A percentile compares a stretch with the other conserved stretches of the same genome.
These are phyloP conservation scores for Gracilinanus agilis DNA, from an alignment of 2,113 vertebrate species.

Conservation along the genomic window DNA sequence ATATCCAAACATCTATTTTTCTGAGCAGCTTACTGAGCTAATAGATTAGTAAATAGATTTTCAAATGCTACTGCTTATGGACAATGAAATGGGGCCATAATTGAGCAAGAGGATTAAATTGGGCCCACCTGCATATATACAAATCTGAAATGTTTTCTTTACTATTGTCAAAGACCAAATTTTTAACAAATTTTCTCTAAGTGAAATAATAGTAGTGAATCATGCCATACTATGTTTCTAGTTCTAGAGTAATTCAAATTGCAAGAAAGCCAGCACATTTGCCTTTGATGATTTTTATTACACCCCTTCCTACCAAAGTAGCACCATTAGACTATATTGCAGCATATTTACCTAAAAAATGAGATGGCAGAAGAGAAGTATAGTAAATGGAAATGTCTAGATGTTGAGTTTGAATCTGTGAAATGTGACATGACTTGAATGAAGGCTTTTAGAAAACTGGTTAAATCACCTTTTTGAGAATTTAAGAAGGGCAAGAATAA, in stretches of 20 bases:
- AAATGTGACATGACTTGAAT: background rate
- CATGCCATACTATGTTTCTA: background rate
- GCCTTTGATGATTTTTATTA: background rate
- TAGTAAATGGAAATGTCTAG: background rate
- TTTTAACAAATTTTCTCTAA: background rate
- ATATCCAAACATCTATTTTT: background rate
- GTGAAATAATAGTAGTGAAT: background rate
- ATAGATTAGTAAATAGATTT: background rate
- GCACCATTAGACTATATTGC: background rate
- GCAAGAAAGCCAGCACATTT: background rate
- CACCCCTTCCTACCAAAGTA: background rate
- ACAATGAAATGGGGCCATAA: background rate
- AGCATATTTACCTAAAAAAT: background rate
- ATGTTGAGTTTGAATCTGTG: background rate
- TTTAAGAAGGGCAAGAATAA: background rate
- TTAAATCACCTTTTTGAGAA: background rate
- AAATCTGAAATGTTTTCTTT: background rate
- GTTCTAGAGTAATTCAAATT: background rate
- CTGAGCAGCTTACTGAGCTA: background rate
- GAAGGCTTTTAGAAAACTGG: background rate
- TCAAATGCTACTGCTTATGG: background rate
- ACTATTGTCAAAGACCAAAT: background rate
- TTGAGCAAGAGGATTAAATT: background rate
- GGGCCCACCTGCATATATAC: background rate
- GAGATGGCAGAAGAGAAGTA: background rate